Percentiles rank a stretch among this genome's conserved stretches.
phyloP scores from a whole-genome alignment of 2,797 vertebrate species.

The Sorex maritimensis region DNA sequence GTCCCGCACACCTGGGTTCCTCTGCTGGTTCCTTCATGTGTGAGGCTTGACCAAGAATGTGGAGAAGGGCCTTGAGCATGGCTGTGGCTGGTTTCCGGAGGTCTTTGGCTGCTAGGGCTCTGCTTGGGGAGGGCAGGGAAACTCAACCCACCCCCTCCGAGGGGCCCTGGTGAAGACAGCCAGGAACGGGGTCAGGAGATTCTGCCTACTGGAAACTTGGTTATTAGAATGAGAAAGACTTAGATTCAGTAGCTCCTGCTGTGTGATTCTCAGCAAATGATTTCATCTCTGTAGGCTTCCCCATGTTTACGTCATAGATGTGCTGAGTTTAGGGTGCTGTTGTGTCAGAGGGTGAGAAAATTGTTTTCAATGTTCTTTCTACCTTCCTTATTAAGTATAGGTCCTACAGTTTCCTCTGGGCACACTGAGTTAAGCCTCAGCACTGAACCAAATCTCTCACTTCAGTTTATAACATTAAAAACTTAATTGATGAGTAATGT shows the following conservation, averaged over 20 bases:
- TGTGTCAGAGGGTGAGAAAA: background rate
- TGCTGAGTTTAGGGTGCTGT: too few species aligned
- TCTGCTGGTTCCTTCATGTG: too few species aligned
- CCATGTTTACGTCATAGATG: background rate
- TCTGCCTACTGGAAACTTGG: background rate
- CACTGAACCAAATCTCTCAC: background rate
- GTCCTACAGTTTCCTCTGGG: background rate
- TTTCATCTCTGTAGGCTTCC: background rate
- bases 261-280: conserved; percentile 21
- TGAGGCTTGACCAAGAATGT: too few species aligned
- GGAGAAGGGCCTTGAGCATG: too few species aligned
- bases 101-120: too few species aligned
- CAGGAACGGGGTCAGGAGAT: too few species aligned
- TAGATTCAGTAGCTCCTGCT: conserved; percentile 37
- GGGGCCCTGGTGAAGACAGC: too few species aligned
- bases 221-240: conserved; percentile 42
- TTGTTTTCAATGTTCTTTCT: conserved; percentile 21
- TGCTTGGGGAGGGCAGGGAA: too few species aligned
- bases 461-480: conserved; percentile 52
- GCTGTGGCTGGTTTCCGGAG: too few species aligned
- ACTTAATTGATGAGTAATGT: conserved; percentile 10
- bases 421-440: background rate
- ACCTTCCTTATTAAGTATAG: background rate
- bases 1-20: too few species aligned
- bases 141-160: too few species aligned